Evolutionary conservation across 2,888 invertebrate genomes (phyloP).

Genomic region (Leptinotarsa haldemani): DNA sequence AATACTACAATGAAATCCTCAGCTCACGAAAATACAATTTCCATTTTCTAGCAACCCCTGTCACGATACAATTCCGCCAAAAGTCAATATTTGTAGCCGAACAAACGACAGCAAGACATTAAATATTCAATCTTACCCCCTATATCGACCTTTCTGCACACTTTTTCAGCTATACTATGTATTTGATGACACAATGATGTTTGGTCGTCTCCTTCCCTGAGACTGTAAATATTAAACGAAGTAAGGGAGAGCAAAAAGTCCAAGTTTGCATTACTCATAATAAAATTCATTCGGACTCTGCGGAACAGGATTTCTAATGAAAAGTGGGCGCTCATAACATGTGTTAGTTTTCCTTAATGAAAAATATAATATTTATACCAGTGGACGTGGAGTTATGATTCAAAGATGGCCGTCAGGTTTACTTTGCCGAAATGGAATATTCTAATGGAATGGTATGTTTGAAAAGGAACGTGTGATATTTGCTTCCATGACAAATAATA

Average conservation of each 20-base stretch:
- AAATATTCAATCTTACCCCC: slow-evolving; percentile 24
- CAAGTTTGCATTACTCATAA: slow-evolving; percentile 18
- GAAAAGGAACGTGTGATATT: slow-evolving; percentile 3
- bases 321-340: slow-evolving; percentile 29
- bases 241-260: slow-evolving; percentile 16
- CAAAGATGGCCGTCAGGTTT: slow-evolving; percentile 30
- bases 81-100: slow-evolving; percentile 39
- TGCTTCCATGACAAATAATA: slow-evolving; percentile 4
- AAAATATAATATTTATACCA: slow-evolving; percentile 30
- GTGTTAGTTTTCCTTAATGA: slow-evolving; percentile 35
- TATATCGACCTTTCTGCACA: slow-evolving; percentile 29
- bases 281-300: slow-evolving; percentile 20
- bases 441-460: slow-evolving; percentile 30
- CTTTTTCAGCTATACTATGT: slow-evolving; percentile 36
- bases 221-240: slow-evolving; percentile 9
- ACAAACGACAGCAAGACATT: slow-evolving; percentile 39
- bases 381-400: slow-evolving; percentile 21
- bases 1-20: slow-evolving; percentile 1
- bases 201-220: slow-evolving; percentile 27
- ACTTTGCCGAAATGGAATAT: slow-evolving; percentile 23
- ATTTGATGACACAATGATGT: slow-evolving; percentile 38
- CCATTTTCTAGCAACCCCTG: slow-evolving; percentile 31
- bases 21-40: slow-evolving; percentile 25
- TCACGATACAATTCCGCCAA: slow-evolving; percentile 30
- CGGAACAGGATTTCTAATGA: slow-evolving; percentile 27